Evolutionary conservation across 2,888 invertebrate genomes (phyloP).

Genomic region (Lasioglossum morio): DNA sequence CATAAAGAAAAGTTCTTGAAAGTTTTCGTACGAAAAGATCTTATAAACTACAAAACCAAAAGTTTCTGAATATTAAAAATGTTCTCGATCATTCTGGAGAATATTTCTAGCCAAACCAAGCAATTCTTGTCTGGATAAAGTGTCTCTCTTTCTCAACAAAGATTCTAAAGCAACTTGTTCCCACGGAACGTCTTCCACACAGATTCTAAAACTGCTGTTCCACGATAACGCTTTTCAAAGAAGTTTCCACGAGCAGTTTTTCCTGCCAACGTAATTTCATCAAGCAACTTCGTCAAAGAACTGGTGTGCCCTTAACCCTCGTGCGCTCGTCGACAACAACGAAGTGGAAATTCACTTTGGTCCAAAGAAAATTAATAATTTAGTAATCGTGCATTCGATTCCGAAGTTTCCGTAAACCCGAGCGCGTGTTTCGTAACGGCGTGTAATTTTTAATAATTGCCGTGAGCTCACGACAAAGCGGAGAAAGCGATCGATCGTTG

Average conservation of each 20-base stretch:
- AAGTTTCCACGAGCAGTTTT: not conserved
- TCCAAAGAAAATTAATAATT: too few species aligned
- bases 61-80: not conserved
- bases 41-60: too few species aligned
- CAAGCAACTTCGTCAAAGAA: not conserved
- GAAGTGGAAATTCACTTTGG: too few species aligned
- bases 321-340: not conserved
- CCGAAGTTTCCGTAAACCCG: not conserved
- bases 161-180: not conserved
- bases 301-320: not conserved
- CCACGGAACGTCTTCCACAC: not conserved
- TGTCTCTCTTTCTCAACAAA: not conserved
- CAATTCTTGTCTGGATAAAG: not conserved
- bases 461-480: not conserved
- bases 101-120: too few species aligned
- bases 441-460: constrained; percentile 31
- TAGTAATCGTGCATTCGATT: not conserved
- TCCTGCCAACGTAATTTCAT: not conserved
- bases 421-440: constrained; percentile 4
- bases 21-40: not conserved
- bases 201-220: not conserved
- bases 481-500: constrained; percentile 42
- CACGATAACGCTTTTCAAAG: not conserved
- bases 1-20: not conserved
- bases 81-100: not conserved